These are phyloP conservation scores for Automeris io DNA, from an alignment of 2,888 invertebrate genomes.

Conservation along the genomic window DNA sequence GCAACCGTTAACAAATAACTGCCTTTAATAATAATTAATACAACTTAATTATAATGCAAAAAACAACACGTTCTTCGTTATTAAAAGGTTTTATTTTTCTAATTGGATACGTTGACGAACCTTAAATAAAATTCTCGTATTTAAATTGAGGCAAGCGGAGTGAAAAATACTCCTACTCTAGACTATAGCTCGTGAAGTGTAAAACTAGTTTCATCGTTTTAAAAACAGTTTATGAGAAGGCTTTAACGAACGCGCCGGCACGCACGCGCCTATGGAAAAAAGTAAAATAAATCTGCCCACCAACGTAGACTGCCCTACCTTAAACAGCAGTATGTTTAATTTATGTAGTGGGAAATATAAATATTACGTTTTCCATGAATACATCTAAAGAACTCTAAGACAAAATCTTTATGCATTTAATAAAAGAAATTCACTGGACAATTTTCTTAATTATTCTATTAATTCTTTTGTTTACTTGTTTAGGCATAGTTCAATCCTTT, in stretches of 20 bases:
- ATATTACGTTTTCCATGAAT: neutral
- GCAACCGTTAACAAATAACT: no score
- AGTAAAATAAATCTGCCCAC: conserved; percentile 28
- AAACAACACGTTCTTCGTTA: neutral
- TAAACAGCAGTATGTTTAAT: conserved; percentile 15
- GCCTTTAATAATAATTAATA: no score
- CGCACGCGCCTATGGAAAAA: conserved; percentile 28
- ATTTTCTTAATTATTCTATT: no score
- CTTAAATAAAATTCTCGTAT: neutral
- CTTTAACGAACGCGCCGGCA: conserved; percentile 37
- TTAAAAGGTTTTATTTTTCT: neutral
- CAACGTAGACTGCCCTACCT: conserved; percentile 22
- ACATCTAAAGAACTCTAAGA: no score
- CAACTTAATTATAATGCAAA: no score
- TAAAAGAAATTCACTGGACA: no score
- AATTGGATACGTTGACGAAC: neutral
- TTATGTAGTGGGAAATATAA: conserved; percentile 10
- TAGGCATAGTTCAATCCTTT: no score
- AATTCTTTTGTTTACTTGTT: no score
- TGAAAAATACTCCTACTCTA: conserved; percentile 9
- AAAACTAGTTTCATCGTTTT: conserved; percentile 30
- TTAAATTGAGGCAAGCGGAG: neutral
- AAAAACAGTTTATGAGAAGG: conserved; percentile 29
- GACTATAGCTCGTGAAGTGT: conserved; percentile 18
- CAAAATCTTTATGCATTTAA: no score